phyloP scores from a whole-genome alignment of 2,888 invertebrate species.

The Rutpela maculata region DNA sequence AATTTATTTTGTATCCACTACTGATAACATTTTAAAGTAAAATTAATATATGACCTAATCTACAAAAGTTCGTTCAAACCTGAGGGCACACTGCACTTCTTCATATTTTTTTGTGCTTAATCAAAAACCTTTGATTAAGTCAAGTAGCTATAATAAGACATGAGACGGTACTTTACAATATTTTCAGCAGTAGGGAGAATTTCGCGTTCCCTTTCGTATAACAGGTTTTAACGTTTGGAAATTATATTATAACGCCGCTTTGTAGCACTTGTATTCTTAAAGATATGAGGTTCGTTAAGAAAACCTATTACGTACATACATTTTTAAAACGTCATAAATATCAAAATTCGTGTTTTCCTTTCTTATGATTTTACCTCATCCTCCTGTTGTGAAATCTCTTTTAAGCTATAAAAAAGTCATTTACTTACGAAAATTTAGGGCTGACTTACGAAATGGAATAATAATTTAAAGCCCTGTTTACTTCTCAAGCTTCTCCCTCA shows the following conservation, averaged over 20 bases:
- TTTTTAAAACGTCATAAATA: constrained; percentile 24
- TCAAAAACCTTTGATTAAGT: no score
- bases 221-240: not conserved
- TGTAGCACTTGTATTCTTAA: not conserved
- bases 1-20: no score
- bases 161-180: not conserved
- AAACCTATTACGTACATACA: constrained; percentile 14
- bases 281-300: not conserved
- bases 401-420: constrained; percentile 23
- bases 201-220: not conserved
- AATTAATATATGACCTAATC: no score
- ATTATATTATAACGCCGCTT: not conserved
- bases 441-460: constrained; percentile 6
- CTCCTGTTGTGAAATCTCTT: not conserved
- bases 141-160: no score
- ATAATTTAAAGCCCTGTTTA: constrained; percentile 18
- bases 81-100: no score
- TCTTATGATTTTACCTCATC: constrained; percentile 5
- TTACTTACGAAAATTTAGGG: constrained; percentile 17
- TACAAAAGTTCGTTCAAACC: no score
- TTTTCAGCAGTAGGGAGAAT: not conserved
- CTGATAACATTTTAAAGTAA: no score
- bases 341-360: constrained; percentile 15
- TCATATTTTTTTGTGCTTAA: no score
- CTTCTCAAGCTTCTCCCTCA: not conserved